A percentile compares a stretch with the other conserved stretches of the same genome.
phyloP scores from a whole-genome alignment of 2,888 invertebrate species.

The Paralinhomoeus sp. region DNA sequence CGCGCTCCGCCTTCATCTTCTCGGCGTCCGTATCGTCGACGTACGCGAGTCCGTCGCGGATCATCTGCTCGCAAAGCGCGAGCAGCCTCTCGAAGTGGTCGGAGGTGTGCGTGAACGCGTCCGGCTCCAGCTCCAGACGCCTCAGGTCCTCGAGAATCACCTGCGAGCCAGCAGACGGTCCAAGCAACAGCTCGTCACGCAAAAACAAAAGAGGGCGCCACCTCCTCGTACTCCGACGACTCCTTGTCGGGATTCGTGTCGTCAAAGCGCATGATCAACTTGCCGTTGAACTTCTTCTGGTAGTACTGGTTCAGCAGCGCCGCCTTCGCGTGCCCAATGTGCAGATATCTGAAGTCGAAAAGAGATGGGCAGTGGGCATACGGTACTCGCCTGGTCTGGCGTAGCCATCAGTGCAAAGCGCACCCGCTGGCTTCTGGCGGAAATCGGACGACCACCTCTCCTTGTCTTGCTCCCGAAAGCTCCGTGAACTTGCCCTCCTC shows the following conservation, averaged over 20 bases:
- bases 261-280: slow-evolving; percentile 91
- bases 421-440: slow-evolving; percentile 98
- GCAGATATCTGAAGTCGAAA: slow-evolving; percentile 51
- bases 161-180: slow-evolving; percentile 16
- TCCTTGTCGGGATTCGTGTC: slow-evolving; percentile 99
- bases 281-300: slow-evolving; percentile 67
- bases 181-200: no score
- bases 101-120: slow-evolving; percentile 77
- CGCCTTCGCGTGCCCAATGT: slow-evolving; percentile 97
- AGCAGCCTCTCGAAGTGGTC: slow-evolving; percentile 84
- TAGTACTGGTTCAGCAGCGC: slow-evolving; percentile 94
- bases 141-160: slow-evolving; percentile 72
- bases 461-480: slow-evolving; percentile 81
- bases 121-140: slow-evolving; percentile 70
- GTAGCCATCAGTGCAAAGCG: no score
- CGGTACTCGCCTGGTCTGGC: no score
- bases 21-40: slow-evolving; percentile 88
- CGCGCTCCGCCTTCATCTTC: slow-evolving; percentile 77
- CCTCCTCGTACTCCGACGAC: slow-evolving; percentile 83
- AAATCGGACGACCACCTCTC: slow-evolving; percentile 88
- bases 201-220: slow-evolving; percentile 23
- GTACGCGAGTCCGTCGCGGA: slow-evolving; percentile 62
- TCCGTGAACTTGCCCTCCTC: slow-evolving; percentile 92
- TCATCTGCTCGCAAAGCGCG: slow-evolving; percentile 57
- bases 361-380: no score